phyloP scores from a whole-genome alignment of 2,797 vertebrate genomes.

The Muscicapa comitata region DNA sequence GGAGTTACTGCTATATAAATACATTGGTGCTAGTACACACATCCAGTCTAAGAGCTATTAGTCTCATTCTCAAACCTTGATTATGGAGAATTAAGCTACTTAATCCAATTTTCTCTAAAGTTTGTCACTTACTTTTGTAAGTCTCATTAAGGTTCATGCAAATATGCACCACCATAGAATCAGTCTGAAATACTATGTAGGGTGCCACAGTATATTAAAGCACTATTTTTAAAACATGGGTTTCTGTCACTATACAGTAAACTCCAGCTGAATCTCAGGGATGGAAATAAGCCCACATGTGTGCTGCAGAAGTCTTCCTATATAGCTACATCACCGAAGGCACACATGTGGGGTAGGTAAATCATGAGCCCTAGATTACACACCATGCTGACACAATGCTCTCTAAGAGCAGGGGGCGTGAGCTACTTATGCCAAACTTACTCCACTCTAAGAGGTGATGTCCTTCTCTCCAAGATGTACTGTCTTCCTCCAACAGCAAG shows the following conservation, averaged over 20 bases:
- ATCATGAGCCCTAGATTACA: neutral
- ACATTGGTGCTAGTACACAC: neutral
- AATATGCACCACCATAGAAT: neutral
- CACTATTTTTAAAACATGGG: neutral
- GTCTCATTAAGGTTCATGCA: neutral
- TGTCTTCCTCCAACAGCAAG: neutral
- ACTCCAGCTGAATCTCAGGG: neutral
- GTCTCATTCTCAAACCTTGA: neutral
- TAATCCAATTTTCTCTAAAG: constrained; percentile 18
- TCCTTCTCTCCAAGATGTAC: neutral
- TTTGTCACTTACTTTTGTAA: neutral
- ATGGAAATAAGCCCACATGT: neutral
- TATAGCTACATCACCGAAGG: neutral
- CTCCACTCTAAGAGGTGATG: neutral
- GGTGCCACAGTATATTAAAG: neutral
- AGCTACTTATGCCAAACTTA: neutral
- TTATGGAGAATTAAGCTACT: neutral
- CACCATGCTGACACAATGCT: neutral
- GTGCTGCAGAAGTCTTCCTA: neutral
- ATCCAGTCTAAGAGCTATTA: neutral
- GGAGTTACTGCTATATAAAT: neutral
- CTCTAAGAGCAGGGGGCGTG: neutral
- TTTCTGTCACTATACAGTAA: neutral
- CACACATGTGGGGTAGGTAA: neutral
- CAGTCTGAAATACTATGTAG: neutral